Conservation (phyloP, 2,797 vertebrate species). For the Thamnophis elegans region DNA sequence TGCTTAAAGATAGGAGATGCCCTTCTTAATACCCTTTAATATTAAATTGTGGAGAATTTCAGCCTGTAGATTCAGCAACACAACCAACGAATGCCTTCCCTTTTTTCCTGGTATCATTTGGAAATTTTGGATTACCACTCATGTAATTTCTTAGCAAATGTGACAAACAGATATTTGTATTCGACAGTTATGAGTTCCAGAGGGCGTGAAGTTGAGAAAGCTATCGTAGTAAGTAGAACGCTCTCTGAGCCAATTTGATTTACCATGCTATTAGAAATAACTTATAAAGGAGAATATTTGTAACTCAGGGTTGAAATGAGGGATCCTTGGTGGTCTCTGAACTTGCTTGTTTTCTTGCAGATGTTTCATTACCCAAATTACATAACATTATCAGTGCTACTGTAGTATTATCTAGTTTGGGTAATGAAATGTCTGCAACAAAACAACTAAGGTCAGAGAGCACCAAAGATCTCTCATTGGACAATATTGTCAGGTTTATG, state of each 20-base stretch:
- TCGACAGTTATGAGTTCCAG: neutral
- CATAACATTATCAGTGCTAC: neutral
- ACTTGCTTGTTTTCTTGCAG: neutral
- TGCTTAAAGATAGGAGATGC: neutral
- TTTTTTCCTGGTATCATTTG: neutral
- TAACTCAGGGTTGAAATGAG: neutral
- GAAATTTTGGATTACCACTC: neutral
- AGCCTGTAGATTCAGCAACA: neutral
- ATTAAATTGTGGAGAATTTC: neutral
- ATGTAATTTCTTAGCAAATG: neutral
- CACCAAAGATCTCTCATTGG: neutral
- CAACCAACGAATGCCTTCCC: neutral
- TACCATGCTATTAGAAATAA: neutral
- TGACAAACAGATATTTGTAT: neutral
- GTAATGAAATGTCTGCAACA: neutral
- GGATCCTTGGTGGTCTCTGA: neutral
- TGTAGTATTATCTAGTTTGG: neutral
- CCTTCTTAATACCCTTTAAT: neutral
- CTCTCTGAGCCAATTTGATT: neutral
- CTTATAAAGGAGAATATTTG: neutral
- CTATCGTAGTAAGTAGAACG: neutral
- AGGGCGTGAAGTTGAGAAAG: neutral
- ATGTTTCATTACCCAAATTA: neutral
- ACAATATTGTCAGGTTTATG: neutral
- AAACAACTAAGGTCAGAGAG: neutral